These are phyloP conservation scores for Corynorhinus townsendii DNA, from an alignment of 2,113 vertebrate species.

Conservation along the genomic window DNA sequence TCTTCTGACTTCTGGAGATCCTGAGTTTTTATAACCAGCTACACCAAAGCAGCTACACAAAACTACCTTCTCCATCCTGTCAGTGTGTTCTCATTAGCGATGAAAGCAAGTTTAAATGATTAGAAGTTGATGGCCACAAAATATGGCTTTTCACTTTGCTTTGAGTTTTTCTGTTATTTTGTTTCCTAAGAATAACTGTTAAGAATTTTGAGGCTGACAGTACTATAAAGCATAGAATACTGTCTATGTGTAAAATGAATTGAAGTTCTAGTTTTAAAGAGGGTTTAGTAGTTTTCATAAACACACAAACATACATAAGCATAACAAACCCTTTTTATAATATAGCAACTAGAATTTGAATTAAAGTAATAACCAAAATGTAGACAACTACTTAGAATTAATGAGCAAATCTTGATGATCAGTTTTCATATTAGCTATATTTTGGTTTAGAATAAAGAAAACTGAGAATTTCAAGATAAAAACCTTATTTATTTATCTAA, in stretches of 20 bases:
- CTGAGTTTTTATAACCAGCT: neutral
- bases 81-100: neutral
- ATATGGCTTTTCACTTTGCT: neutral
- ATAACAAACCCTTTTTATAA: neutral
- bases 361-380: neutral
- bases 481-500: slow-evolving; percentile 31
- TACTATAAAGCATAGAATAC: neutral
- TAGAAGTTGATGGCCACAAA: neutral
- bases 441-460: slow-evolving; percentile 31
- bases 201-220: neutral
- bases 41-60: neutral
- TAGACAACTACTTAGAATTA: neutral
- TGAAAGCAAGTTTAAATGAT: neutral
- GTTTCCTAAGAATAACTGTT: neutral
- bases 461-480: neutral
- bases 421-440: neutral
- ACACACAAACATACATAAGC: neutral
- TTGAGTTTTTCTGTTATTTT: neutral
- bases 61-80: neutral
- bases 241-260: neutral
- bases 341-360: neutral
- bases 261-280: neutral
- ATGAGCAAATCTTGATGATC: neutral
- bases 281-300: neutral
- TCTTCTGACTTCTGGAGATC: neutral